Evolutionary conservation across 2,888 invertebrate species (phyloP).

Genomic region (Phania funesta): DNA sequence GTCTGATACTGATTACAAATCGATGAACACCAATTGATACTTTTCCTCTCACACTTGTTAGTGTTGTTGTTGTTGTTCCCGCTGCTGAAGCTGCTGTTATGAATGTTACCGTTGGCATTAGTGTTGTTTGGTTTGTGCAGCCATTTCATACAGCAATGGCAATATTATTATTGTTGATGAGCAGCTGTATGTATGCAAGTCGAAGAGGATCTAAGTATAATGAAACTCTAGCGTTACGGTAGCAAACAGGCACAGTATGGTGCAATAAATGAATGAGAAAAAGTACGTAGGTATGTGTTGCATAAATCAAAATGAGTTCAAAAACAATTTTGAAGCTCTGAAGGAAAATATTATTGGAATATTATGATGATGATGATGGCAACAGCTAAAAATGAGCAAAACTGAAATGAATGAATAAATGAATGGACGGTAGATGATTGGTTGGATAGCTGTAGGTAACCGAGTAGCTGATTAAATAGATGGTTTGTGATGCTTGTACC

Average conservation of each 20-base stretch:
- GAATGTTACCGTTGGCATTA: conserved; percentile 34
- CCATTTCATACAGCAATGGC: conserved; percentile 9
- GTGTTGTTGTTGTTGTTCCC: background rate
- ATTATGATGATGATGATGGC: conserved; percentile 41
- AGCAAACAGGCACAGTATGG: conserved; percentile 39
- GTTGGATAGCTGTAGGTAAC: background rate
- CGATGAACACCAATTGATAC: conserved; percentile 61
- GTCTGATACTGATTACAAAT: conserved; percentile 64
- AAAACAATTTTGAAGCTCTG: conserved; percentile 59
- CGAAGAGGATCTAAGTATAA: background rate
- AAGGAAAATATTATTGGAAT: conserved; percentile 58
- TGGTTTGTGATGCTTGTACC: background rate
- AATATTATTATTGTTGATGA: conserved; percentile 56
- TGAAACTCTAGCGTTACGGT: background rate
- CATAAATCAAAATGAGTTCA: conserved; percentile 65
- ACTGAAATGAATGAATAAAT: conserved; percentile 6
- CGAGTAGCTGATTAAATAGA: background rate
- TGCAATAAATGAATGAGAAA: conserved; percentile 29
- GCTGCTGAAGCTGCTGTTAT: background rate
- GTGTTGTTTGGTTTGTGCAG: conserved; percentile 24
- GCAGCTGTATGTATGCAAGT: background rate
- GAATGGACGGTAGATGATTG: background rate
- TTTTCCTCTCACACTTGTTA: background rate
- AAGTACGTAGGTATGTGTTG: conserved; percentile 22
- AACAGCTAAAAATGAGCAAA: conserved; percentile 45